These are phyloP conservation scores for Chrysochloris asiatica DNA, from an alignment of 2,113 vertebrate species.

Conservation along the genomic window DNA sequence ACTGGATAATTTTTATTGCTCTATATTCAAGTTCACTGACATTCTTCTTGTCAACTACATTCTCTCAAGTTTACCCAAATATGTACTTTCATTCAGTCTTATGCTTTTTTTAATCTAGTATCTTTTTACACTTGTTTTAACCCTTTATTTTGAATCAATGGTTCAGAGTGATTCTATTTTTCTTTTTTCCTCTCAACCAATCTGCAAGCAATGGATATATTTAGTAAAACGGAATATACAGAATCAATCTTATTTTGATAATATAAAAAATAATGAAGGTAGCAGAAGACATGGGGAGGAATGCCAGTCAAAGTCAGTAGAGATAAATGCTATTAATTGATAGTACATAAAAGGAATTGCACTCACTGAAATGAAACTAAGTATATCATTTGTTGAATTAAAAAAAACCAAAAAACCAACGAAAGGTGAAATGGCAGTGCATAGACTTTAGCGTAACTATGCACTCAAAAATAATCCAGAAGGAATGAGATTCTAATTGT, in stretches of 20 bases:
- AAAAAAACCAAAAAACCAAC: too few species aligned
- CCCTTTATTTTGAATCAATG: neutral
- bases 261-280: conserved; percentile 29
- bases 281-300: too few species aligned
- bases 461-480: neutral
- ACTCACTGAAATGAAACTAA: too few species aligned
- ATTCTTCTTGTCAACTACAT: neutral
- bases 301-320: too few species aligned
- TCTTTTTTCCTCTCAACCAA: neutral
- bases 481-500: conserved; percentile 15
- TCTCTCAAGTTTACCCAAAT: neutral
- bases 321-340: too few species aligned
- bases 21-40: conserved; percentile 4
- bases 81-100: conserved; percentile 12
- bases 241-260: conserved; percentile 41
- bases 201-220: neutral
- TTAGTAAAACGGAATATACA: neutral
- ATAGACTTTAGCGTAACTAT: neutral
- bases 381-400: too few species aligned
- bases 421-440: neutral
- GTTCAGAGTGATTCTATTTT: neutral
- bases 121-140: neutral
- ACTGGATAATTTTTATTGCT: conserved; percentile 12
- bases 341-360: too few species aligned
- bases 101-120: neutral